phyloP scores from a whole-genome alignment of 2,888 invertebrate genomes.

The Cerastoderma edule region DNA sequence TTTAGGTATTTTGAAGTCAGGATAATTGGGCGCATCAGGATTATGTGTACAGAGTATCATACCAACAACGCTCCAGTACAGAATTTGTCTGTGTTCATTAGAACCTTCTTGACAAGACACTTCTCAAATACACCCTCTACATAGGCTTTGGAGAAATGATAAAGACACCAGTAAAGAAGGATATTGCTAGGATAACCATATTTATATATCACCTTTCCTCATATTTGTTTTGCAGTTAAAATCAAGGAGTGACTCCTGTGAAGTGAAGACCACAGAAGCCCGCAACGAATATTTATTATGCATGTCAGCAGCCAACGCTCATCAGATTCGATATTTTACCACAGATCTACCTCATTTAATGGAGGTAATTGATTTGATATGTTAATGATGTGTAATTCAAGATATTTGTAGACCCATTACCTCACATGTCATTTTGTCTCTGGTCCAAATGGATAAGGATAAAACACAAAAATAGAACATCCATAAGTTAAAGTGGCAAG shows the following conservation, averaged over 20 bases:
- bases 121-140: too few species aligned
- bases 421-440: neutral
- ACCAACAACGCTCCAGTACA: too few species aligned
- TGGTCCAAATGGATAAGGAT: neutral
- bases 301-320: slow-evolving; percentile 96
- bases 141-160: too few species aligned
- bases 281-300: slow-evolving; percentile 97
- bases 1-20: too few species aligned
- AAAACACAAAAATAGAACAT: neutral
- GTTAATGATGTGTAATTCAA: too few species aligned
- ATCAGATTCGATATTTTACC: slow-evolving; percentile 94
- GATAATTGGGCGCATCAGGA: too few species aligned
- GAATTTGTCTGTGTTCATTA: too few species aligned
- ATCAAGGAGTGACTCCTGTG: slow-evolving; percentile 94
- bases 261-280: slow-evolving; percentile 96
- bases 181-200: neutral
- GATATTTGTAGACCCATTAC: too few species aligned
- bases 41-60: too few species aligned
- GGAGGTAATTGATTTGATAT: too few species aligned
- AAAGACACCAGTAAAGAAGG: too few species aligned
- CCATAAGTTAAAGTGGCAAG: neutral
- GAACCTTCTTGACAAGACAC: too few species aligned
- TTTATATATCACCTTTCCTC: neutral
- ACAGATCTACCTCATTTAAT: slow-evolving; percentile 95
- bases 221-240: slow-evolving; percentile 87